Evolutionary conservation across 2,888 invertebrate genomes (phyloP), one percentile per base, ranked within the genome.

Genomic region (Lasioglossum marginatum): DNA sequence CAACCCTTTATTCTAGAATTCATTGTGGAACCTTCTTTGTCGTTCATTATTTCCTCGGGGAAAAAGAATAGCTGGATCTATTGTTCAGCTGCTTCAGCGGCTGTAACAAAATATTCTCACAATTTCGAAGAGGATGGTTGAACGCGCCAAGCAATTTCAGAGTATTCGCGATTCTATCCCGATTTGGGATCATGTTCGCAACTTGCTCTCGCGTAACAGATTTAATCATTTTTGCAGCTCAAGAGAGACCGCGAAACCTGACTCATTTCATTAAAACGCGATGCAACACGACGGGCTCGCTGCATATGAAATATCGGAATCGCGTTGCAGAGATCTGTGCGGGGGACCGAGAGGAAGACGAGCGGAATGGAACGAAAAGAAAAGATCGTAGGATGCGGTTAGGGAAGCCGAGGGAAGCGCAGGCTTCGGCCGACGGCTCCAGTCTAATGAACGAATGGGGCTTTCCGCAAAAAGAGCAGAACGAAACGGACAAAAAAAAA

Each of bases 371-470:
- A 63, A 78, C 43, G 43, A 19, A 74, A 77, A 78, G 77, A 76
- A 76, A 74, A 82, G 77, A 75, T 48, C 45, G 75, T 48, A 68
- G 77, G 45, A 80, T 82, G 73, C n/a, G 79, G 83, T 77, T 74
- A 60, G 79, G 81, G 77, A 81, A 87, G 82, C 82, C 83, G 66
- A 81, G 79, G 45, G 73, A 72, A 77, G 81, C 75, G 81, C 68
- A 66, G 31, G 79, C 72, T 80, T 79, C 52, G 81, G 81, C 66
- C 66, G 82, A 81, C 76, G 83, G 87, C 89, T 89, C 86, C 79
- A 88, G 88, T 90, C 89, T 93, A 93, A 93, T 92, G 91, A 93
- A 92, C 91, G 91, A 92, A 92, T 91, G 89, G 85, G 88, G 66
- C 83, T 87, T 84, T 85, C 85, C 70, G 86, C 68, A 57, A 86